A percentile compares a stretch with the other conserved stretches of the same genome.
These are phyloP conservation scores for Diarsia mendica DNA, from an alignment of 2,888 invertebrate species.

Conservation along the genomic window DNA sequence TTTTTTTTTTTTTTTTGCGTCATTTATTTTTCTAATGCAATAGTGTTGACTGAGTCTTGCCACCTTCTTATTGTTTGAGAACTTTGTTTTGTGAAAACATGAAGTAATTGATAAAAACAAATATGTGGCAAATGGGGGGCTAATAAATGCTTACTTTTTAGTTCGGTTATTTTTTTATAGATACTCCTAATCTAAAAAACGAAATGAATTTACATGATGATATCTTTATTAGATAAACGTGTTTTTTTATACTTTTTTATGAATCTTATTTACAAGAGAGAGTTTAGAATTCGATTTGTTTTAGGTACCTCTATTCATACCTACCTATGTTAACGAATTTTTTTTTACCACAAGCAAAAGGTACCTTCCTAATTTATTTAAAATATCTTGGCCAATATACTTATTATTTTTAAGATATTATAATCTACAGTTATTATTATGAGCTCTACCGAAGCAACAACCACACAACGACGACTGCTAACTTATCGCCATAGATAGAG, in stretches of 20 bases:
- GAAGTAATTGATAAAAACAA: neutral
- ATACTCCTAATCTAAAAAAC: neutral
- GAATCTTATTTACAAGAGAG: neutral
- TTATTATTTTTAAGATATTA: neutral
- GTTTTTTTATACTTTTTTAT: constrained; percentile 5
- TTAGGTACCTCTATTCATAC: neutral
- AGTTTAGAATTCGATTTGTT: neutral
- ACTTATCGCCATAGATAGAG: neutral
- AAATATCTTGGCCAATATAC: constrained; percentile 13
- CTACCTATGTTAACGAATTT: neutral
- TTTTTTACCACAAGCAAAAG: neutral
- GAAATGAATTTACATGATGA: neutral
- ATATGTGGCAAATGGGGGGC: neutral
- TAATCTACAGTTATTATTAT: neutral
- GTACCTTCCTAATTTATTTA: constrained; percentile 4
- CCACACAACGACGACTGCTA: neutral
- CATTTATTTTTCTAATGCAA: constrained; percentile 10
- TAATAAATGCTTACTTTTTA: neutral
- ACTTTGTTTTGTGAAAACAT: neutral
- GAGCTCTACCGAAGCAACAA: neutral
- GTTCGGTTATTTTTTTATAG: neutral
- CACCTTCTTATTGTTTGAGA: neutral
- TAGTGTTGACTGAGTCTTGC: neutral
- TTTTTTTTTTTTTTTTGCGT: neutral
- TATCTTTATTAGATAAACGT: neutral